phyloP scores from a whole-genome alignment of 23 tunicate species.

The Clavelina lepadiformis region DNA sequence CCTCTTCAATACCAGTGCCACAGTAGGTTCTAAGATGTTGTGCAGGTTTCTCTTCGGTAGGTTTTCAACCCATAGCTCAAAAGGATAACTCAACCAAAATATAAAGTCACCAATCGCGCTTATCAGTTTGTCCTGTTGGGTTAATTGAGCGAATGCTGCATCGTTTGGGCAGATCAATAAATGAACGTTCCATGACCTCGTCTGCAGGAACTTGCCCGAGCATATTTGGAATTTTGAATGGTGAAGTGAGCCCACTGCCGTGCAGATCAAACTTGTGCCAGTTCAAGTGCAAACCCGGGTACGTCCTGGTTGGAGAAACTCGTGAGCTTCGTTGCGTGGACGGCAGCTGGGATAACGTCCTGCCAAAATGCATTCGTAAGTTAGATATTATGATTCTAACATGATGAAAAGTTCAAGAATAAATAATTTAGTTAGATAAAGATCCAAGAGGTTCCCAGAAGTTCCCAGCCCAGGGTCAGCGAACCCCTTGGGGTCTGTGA shows the following conservation, averaged over 20 bases:
- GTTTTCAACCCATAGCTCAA: too few relatives aligned
- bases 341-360: slow-evolving; percentile 36
- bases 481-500: too few relatives aligned
- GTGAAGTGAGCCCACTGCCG: slow-evolving; percentile 48
- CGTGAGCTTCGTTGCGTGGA: slow-evolving; percentile 9
- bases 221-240: slow-evolving; percentile 50
- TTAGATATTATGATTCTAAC: too few relatives aligned
- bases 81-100: too few relatives aligned
- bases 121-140: too few relatives aligned
- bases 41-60: background rate
- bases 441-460: background rate
- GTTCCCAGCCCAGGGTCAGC: too few relatives aligned
- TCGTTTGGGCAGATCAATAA: too few relatives aligned
- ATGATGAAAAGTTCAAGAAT: background rate
- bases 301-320: slow-evolving; percentile 20
- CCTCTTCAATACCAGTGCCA: slow-evolving; percentile 27
- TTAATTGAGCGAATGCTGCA: too few relatives aligned
- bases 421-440: background rate
- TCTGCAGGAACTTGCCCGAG: slow-evolving; percentile 53
- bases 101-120: too few relatives aligned
- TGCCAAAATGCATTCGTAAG: slow-evolving; percentile 60
- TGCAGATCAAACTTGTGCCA: slow-evolving; percentile 40
- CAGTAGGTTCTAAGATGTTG: slow-evolving; percentile 45
- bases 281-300: slow-evolving; percentile 65
- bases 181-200: background rate